These are phyloP conservation scores for Lepilemur ruficaudatus DNA, from an alignment of 2,797 vertebrate species.

Conservation along the genomic window DNA sequence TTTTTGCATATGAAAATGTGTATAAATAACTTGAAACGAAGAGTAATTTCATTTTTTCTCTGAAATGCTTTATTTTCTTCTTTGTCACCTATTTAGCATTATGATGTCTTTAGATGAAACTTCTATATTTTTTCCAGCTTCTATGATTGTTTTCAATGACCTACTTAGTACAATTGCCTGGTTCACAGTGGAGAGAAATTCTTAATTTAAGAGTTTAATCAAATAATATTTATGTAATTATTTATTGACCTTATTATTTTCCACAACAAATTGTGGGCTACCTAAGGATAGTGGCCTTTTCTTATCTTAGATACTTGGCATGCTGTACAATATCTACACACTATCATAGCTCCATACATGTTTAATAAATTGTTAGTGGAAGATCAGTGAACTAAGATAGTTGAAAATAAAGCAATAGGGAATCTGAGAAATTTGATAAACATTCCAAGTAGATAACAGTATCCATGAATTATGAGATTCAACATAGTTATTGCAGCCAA, in stretches of 20 bases:
- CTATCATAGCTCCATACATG: not conserved
- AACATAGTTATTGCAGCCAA: not conserved
- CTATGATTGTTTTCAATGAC: not conserved
- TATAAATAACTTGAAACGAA: not conserved
- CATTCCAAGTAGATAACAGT: not conserved
- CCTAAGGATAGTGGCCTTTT: not conserved
- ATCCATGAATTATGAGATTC: not conserved
- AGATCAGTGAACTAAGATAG: not conserved
- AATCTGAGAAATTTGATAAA: not conserved
- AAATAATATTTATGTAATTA: not conserved
- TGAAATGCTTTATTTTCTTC: not conserved
- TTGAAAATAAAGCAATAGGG: not conserved
- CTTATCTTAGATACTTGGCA: not conserved
- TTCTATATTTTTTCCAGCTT: not conserved
- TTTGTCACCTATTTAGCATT: not conserved
- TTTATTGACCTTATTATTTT: not conserved
- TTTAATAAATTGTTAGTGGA: not conserved
- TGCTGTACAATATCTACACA: too few relatives aligned
- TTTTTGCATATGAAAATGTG: not conserved
- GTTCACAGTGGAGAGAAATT: not conserved
- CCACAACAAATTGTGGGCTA: not conserved
- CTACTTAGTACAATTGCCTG: not conserved
- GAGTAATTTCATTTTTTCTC: not conserved
- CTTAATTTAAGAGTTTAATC: not conserved
- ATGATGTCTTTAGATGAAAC: not conserved